These are phyloP conservation scores for Gisinianus flammeolus DNA, from an alignment of 2,888 invertebrate species.

Conservation along the genomic window DNA sequence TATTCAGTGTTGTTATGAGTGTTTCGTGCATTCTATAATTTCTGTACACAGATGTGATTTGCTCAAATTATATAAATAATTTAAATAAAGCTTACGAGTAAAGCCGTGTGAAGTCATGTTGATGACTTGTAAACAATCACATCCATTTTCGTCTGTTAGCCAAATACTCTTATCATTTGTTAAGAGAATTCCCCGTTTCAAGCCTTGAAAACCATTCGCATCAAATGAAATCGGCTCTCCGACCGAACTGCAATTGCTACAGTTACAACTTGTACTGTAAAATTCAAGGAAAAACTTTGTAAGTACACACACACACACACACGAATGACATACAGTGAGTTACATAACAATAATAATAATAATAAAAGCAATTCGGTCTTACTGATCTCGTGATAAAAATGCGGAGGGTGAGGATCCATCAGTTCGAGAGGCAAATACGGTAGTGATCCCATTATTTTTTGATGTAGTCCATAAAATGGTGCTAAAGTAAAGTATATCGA, in stretches of 20 bases:
- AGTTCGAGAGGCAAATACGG: slow-evolving; percentile 68
- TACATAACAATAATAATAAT: too few species aligned
- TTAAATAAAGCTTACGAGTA: slow-evolving; percentile 5
- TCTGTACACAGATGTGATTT: too few species aligned
- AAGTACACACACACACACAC: too few species aligned
- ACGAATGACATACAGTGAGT: too few species aligned
- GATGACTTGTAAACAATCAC: slow-evolving; percentile 69
- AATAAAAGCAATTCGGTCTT: too few species aligned
- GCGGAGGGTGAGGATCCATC: slow-evolving; percentile 55
- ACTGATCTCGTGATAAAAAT: slow-evolving; percentile 49
- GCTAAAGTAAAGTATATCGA: slow-evolving; percentile 62
- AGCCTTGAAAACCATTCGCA: slow-evolving; percentile 65
- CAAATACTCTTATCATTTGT: slow-evolving; percentile 63
- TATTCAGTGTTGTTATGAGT: background rate
- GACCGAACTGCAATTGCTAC: slow-evolving; percentile 70
- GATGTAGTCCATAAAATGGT: slow-evolving; percentile 79
- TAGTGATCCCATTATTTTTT: slow-evolving; percentile 67
- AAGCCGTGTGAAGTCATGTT: slow-evolving; percentile 62
- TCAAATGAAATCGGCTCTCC: slow-evolving; percentile 73
- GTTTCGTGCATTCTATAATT: background rate
- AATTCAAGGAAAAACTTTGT: background rate
- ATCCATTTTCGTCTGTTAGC: slow-evolving; percentile 72
- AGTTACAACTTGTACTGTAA: slow-evolving; percentile 66
- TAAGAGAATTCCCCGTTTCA: slow-evolving; percentile 47
- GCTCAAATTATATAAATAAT: too few species aligned